Base-by-base conservation (phyloP, 2,797 vertebrate species). In the Hydrophis major region DNA sequence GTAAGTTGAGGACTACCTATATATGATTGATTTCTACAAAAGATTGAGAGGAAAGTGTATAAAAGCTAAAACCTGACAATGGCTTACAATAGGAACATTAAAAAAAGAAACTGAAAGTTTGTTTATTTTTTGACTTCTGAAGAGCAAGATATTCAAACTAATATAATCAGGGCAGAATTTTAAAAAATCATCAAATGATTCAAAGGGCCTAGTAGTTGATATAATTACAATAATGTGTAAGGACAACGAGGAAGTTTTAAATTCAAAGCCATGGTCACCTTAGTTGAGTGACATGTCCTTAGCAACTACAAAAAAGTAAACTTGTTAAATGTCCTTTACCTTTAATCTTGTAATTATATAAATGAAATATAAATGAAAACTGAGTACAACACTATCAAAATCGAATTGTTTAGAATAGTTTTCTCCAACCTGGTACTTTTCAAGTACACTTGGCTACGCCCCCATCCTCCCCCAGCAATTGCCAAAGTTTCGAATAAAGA, bases 281-380 rank as follows among this genome's bases (percentile, higher is more conserved):
- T 97, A 92, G 90, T 95, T 90, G 94, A 90, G 96, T 18, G 66
- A 69, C 66, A 32, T 32, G 66, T 91, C 96, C 95, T 95, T 91
- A 37, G 92, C 94, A 14, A 95, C 97, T 98, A 98, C 97, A 98
- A 97, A 98, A 97, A 94, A 93, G 95, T 96, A 97, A 95, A 47
- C 96, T 94, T 92, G 37, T 56, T 96, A 32, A 74, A 74, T 37
- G n/a, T 74, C 14, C 5, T 32, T 74, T 32, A 74, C 2, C 66
- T 74, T 74, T 74, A 74, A 66, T 66, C 27, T 47, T 53, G 32
- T 42, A 60, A 47, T 53, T 53, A 53, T 47, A 89, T 12, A 32
- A 89, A 22, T 20, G 6, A 59, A 10, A 89, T 20, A 27, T 1
- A 20, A 32, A 88, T 37, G n/a, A 59, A 57, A 88, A 32, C 2